phyloP scores from a whole-genome alignment of 2,888 invertebrate genomes.

The Tipula confusa region DNA sequence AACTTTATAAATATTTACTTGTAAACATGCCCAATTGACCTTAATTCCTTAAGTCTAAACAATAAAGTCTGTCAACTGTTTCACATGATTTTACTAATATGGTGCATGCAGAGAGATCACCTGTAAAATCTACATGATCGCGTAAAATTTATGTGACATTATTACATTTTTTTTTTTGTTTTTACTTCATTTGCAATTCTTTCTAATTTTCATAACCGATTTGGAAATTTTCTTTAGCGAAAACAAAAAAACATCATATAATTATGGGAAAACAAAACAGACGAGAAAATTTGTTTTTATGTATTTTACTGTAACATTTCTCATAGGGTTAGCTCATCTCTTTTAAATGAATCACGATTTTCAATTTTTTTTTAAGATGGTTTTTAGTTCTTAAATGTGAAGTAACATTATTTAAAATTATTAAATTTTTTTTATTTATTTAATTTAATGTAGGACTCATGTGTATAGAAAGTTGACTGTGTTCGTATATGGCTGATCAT shows the following conservation, averaged over 20 bases:
- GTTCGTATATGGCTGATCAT: background rate
- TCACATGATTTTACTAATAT: background rate
- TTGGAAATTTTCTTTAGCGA: slow-evolving; percentile 14
- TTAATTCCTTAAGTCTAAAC: background rate
- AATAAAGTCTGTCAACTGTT: background rate
- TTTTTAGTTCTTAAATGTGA: background rate
- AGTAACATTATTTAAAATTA: background rate
- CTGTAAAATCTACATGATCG: background rate
- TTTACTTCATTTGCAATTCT: no score
- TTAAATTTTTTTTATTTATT: background rate
- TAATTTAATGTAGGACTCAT: background rate
- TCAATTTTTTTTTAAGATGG: background rate
- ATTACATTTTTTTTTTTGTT: background rate
- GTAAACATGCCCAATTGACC: background rate
- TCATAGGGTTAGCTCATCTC: slow-evolving; percentile 12
- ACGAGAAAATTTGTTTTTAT: background rate
- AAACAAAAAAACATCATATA: background rate
- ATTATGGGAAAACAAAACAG: background rate
- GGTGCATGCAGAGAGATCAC: background rate
- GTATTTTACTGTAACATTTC: background rate
- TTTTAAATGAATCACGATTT: slow-evolving; percentile 12
- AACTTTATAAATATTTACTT: no score
- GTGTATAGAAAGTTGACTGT: background rate
- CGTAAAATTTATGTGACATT: slow-evolving; percentile 5
- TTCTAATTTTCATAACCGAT: background rate